Conservation (phyloP, 2,797 vertebrate species). For the Neosalanx taihuensis region DNA sequence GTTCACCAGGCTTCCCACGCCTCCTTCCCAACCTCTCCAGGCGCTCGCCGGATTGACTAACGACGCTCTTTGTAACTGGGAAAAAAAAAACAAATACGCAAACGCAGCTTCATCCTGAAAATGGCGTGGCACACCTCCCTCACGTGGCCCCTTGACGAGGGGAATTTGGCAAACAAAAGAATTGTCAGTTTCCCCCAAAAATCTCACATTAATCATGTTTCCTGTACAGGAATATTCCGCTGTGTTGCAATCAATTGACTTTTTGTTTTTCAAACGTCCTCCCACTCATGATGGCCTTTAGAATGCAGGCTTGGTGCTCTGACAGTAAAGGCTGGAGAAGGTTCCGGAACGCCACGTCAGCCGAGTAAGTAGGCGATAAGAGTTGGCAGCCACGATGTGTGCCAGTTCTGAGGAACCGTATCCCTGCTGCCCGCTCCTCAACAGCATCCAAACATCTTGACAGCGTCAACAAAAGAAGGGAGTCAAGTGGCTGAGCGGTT, state of each 20-base stretch:
- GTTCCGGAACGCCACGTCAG: not conserved
- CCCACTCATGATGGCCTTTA: too few relatives aligned
- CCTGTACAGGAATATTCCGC: not conserved
- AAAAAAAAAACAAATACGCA: not conserved
- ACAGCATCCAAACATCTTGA: conserved; percentile 53
- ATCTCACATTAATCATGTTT: not conserved
- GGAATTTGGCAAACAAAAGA: not conserved
- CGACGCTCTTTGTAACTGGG: not conserved
- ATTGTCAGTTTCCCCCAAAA: not conserved
- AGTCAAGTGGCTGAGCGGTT: too few relatives aligned
- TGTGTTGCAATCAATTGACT: too few relatives aligned
- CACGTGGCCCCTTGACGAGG: not conserved
- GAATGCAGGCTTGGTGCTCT: too few relatives aligned
- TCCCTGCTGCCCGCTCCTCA: conserved; percentile 27
- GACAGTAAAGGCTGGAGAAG: not conserved
- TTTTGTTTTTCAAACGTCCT: too few relatives aligned
- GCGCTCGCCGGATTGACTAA: not conserved
- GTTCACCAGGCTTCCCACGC: conserved; percentile 72
- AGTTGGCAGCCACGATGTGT: conserved; percentile 25
- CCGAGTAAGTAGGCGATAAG: conserved; percentile 15
- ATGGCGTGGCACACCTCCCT: conserved; percentile 17
- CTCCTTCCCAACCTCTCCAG: conserved; percentile 31
- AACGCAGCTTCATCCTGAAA: conserved; percentile 41
- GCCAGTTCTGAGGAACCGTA: conserved; percentile 30
- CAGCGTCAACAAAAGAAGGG: conserved; percentile 51